These are phyloP conservation scores for Sebastes diaconus DNA, from an alignment of 2,797 vertebrate species.

Conservation along the genomic window DNA sequence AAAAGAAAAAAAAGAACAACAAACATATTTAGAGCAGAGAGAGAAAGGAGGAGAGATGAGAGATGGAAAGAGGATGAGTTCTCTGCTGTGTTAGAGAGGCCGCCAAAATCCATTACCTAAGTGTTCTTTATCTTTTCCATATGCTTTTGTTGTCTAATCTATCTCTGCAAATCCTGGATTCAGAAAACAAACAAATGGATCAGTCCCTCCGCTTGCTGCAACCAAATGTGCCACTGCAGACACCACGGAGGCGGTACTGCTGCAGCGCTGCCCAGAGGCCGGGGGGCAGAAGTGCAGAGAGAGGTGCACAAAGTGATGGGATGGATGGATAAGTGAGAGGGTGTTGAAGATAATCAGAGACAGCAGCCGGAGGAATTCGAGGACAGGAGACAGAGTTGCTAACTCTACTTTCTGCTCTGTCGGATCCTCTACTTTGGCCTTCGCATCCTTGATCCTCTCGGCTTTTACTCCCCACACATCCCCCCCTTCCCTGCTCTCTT, in stretches of 20 bases:
- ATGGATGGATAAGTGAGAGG: background rate
- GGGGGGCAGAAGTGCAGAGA: constrained; percentile 39
- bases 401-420: constrained; percentile 60
- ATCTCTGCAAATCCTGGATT: constrained; percentile 86
- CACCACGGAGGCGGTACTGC: constrained; percentile 4
- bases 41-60: constrained; percentile 59
- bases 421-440: constrained; percentile 70
- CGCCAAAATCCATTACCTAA: constrained; percentile 86
- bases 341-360: constrained; percentile 34
- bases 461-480: constrained; percentile 47
- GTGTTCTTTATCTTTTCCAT: constrained; percentile 84
- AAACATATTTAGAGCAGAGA: constrained; percentile 75
- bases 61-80: constrained; percentile 78
- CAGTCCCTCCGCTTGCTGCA: constrained; percentile 53
- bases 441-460: constrained; percentile 72
- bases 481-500: constrained; percentile 40
- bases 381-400: constrained; percentile 48
- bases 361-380: constrained; percentile 31
- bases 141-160: constrained; percentile 89
- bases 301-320: background rate
- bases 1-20: constrained; percentile 43
- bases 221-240: constrained; percentile 47
- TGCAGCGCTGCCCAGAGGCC: constrained; percentile 68
- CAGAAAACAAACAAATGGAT: constrained; percentile 87
- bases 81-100: constrained; percentile 67